A percentile compares a stretch with the other conserved stretches of the same genome.
Conservation (phyloP, 2,797 vertebrate genomes). For the Mormyrus proboscirostris region DNA sequence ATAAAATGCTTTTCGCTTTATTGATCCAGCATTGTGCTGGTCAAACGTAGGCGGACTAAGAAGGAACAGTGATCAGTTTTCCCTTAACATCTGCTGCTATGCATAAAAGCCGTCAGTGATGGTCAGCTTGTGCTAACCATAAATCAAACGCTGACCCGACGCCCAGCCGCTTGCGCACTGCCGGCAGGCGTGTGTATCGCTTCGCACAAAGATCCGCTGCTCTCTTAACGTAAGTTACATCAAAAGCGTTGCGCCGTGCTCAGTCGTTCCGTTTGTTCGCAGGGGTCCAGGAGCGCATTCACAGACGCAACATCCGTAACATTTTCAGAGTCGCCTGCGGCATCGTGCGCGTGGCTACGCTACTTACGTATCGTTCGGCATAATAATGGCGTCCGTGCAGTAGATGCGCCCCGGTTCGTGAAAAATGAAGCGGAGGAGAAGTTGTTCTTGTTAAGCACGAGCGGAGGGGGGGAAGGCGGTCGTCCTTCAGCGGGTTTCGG, state of each 20-base stretch:
- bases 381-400: slow-evolving; percentile 68
- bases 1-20: neutral
- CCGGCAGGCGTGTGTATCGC: too few species aligned
- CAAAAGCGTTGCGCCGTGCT: neutral
- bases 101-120: neutral
- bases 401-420: slow-evolving; percentile 62
- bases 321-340: neutral
- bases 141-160: neutral
- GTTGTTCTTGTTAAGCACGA: slow-evolving; percentile 61
- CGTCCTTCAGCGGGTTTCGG: slow-evolving; percentile 58
- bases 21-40: neutral
- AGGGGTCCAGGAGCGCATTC: neutral
- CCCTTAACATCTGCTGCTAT: neutral
- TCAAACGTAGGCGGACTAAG: neutral
- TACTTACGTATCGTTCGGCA: slow-evolving; percentile 47
- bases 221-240: slow-evolving; percentile 15
- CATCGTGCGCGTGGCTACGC: slow-evolving; percentile 13
- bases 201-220: neutral
- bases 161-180: neutral
- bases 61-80: neutral
- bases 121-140: neutral
- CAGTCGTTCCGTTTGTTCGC: neutral
- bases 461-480: slow-evolving; percentile 46
- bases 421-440: slow-evolving; percentile 79
- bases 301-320: neutral